Conservation (phyloP, 1,140 invertebrate genomes). For the Musca domestica region DNA sequence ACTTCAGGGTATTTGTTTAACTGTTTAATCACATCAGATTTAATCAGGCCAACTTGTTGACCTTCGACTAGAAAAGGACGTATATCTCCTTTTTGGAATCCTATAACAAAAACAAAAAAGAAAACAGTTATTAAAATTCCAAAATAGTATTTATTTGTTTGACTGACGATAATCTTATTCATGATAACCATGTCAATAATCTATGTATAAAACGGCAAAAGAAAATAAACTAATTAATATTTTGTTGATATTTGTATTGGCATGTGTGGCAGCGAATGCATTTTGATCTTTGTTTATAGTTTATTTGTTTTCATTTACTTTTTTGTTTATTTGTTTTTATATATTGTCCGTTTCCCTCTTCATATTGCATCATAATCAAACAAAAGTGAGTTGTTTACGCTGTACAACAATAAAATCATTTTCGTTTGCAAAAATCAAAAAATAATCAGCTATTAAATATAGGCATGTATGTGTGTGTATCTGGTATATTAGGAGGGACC, state of each 20-base stretch:
- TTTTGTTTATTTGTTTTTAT: neutral
- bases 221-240: neutral
- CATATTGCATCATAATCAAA: conserved; percentile 12
- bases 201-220: neutral
- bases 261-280: no score
- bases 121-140: neutral
- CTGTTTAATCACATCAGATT: conserved; percentile 76
- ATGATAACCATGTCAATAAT: neutral
- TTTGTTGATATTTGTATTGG: no score
- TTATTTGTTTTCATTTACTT: neutral
- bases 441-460: no score
- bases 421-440: no score
- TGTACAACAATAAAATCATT: neutral
- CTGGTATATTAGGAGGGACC: no score
- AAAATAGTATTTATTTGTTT: neutral
- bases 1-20: conserved; percentile 81
- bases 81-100: conserved; percentile 72
- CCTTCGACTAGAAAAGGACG: conserved; percentile 83
- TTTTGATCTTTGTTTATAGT: no score
- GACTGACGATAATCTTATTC: neutral
- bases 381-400: neutral
- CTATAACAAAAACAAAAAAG: conserved; percentile 51
- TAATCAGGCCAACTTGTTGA: conserved; percentile 82
- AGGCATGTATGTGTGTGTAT: no score
- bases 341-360: conserved; percentile 1